A percentile compares a stretch with the other conserved stretches of the same genome.
phyloP scores from a whole-genome alignment of 2,888 invertebrate species.

The Dermolepida albohirtum region DNA sequence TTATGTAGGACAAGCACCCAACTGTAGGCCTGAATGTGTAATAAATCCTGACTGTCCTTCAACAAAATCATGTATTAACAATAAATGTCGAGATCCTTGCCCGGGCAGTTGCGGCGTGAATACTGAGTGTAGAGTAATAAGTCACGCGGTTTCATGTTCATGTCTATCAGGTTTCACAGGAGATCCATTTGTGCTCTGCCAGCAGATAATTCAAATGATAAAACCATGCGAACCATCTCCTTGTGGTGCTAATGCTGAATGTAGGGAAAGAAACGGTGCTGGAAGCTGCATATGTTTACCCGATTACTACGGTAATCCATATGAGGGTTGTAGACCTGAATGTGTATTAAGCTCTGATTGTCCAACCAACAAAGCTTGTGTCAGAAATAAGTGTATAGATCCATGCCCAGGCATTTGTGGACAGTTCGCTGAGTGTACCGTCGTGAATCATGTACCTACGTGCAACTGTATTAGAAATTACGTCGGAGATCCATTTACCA shows the following conservation, averaged over 20 bases:
- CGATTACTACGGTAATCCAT: conserved; percentile 87
- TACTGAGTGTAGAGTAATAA: conserved; percentile 83
- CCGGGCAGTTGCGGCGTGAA: conserved; percentile 84
- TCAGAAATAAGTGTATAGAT: conserved; percentile 85
- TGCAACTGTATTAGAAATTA: conserved; percentile 81
- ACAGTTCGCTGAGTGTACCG: conserved; percentile 83
- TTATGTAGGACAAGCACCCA: conserved; percentile 83
- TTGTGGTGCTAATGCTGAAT: conserved; percentile 87
- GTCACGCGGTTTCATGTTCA: conserved; percentile 84
- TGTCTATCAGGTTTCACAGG: conserved; percentile 83
- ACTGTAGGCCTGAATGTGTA: conserved; percentile 85
- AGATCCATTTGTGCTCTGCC: conserved; percentile 84
- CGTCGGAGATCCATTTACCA: conserved; percentile 79
- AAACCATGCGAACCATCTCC: conserved; percentile 87
- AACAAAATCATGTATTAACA: conserved; percentile 82
- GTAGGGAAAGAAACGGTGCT: conserved; percentile 80
- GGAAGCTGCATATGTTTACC: conserved; percentile 85
- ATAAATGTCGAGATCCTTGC: conserved; percentile 85
- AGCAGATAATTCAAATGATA: conserved; percentile 65
- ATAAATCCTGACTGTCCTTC: conserved; percentile 85
- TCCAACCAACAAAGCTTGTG: conserved; percentile 83
- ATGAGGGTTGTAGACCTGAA: conserved; percentile 88
- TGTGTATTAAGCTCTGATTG: conserved; percentile 90
- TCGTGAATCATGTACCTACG: conserved; percentile 87
- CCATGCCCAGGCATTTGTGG: conserved; percentile 91